phyloP scores from a whole-genome alignment of 1,140 invertebrate species.

The Ericerus pela region DNA sequence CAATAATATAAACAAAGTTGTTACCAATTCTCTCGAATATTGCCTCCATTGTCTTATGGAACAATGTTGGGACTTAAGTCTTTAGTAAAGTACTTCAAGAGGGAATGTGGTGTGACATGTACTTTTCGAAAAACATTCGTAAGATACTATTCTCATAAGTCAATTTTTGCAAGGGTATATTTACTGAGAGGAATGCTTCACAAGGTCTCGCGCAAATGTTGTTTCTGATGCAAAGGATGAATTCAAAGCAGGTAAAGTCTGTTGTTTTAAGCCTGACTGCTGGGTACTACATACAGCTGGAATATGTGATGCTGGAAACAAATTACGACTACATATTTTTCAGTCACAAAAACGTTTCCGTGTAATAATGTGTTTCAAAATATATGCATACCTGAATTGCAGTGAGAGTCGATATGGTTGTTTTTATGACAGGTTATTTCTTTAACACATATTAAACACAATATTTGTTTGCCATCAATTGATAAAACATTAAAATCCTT shows the following conservation, averaged over 20 bases:
- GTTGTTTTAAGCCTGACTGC: background rate
- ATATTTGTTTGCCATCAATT: slow-evolving; percentile 6
- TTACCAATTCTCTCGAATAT: slow-evolving; percentile 1
- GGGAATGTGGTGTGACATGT: background rate
- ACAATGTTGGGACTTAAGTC: background rate
- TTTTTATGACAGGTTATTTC: slow-evolving; percentile 1
- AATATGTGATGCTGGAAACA: background rate
- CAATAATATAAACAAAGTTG: slow-evolving; percentile 4
- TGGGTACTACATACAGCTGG: background rate
- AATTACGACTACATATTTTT: background rate
- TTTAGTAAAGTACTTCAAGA: background rate
- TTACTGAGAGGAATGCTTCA: too few relatives aligned
- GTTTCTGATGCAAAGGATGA: too few relatives aligned
- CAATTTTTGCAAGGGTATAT: too few relatives aligned
- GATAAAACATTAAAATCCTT: background rate
- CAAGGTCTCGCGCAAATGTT: too few relatives aligned
- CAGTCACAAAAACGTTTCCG: background rate
- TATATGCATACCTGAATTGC: slow-evolving; percentile 4
- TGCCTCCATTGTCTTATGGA: background rate
- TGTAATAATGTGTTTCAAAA: background rate
- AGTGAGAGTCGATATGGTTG: background rate
- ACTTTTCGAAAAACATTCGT: slow-evolving; percentile 8
- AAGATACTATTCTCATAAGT: too few relatives aligned
- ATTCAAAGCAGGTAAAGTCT: too few relatives aligned
- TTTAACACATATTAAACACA: background rate